Conservation (phyloP, 2,888 invertebrate genomes). For the Brachyptera risi region DNA sequence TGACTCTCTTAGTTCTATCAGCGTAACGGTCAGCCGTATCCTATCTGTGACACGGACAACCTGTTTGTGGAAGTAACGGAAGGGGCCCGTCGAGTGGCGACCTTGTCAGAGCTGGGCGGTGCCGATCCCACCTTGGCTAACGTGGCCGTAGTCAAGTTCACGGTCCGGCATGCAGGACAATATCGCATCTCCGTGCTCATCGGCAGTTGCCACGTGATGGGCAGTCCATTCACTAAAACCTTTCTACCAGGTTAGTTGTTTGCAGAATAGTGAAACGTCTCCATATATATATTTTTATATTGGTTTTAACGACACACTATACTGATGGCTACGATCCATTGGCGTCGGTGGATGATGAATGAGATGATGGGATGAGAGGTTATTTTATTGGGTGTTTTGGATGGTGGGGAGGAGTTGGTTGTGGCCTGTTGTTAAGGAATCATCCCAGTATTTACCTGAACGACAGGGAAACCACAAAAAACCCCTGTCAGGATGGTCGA, state of each 20-base stretch:
- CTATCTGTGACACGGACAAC: slow-evolving; percentile 89
- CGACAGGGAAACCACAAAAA: no score
- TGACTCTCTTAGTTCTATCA: slow-evolving; percentile 70
- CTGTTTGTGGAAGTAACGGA: slow-evolving; percentile 83
- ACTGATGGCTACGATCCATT: no score
- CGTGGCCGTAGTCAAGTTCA: slow-evolving; percentile 85
- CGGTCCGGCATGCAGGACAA: slow-evolving; percentile 84
- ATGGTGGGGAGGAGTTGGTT: no score
- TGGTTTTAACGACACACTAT: no score
- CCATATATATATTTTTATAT: no score
- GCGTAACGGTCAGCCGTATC: slow-evolving; percentile 90
- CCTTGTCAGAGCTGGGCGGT: slow-evolving; percentile 82
- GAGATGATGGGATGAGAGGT: no score
- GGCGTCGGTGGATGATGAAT: no score
- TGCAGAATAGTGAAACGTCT: no score
- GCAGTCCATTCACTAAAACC: slow-evolving; percentile 79
- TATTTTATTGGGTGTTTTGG: no score
- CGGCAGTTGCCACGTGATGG: slow-evolving; percentile 73
- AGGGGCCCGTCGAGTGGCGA: slow-evolving; percentile 75
- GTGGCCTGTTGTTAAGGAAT: no score
- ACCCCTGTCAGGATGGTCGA: no score
- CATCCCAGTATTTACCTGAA: no score
- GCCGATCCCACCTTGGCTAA: slow-evolving; percentile 81
- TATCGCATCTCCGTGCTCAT: slow-evolving; percentile 84
- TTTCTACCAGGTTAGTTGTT: slow-evolving; percentile 64